phyloP scores from a whole-genome alignment of 2,113 vertebrate genomes.

The Trematocara marginatum region DNA sequence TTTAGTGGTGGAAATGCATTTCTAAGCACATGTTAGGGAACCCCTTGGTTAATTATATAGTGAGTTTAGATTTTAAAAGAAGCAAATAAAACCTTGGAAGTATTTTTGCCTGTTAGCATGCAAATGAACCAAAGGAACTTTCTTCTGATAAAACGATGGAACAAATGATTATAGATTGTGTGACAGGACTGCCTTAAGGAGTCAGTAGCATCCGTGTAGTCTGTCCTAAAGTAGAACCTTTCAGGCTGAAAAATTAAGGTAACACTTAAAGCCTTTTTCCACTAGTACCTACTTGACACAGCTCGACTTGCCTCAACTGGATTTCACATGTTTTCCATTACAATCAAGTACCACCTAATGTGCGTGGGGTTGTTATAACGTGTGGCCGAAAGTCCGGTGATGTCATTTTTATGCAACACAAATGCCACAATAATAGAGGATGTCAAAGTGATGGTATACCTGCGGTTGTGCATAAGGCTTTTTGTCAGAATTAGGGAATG shows the following conservation, averaged over 20 bases:
- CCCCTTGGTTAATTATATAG: not conserved
- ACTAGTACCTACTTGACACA: not conserved
- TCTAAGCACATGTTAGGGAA: not conserved
- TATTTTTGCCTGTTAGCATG: not conserved
- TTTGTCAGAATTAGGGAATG: not conserved
- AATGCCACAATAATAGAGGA: not conserved
- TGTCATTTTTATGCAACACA: not conserved
- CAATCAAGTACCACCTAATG: not conserved
- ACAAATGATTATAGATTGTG: not conserved
- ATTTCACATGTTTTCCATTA: not conserved
- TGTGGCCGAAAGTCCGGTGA: not conserved
- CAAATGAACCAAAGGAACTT: not conserved
- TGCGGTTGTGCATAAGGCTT: accelerated
- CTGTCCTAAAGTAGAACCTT: not conserved
- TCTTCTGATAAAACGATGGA: not conserved
- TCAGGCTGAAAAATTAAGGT: not conserved
- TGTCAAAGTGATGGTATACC: not conserved
- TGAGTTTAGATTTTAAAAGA: not conserved
- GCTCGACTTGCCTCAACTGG: not conserved
- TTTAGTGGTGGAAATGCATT: not conserved
- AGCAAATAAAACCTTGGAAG: not conserved
- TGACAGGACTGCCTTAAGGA: not conserved
- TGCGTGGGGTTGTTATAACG: not conserved
- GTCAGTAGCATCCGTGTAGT: not conserved
- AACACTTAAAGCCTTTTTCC: not conserved